A percentile compares a stretch with the other conserved stretches of the same genome.
These are phyloP conservation scores for Helogale parvula DNA, from an alignment of 2,113 vertebrate genomes.

Conservation along the genomic window DNA sequence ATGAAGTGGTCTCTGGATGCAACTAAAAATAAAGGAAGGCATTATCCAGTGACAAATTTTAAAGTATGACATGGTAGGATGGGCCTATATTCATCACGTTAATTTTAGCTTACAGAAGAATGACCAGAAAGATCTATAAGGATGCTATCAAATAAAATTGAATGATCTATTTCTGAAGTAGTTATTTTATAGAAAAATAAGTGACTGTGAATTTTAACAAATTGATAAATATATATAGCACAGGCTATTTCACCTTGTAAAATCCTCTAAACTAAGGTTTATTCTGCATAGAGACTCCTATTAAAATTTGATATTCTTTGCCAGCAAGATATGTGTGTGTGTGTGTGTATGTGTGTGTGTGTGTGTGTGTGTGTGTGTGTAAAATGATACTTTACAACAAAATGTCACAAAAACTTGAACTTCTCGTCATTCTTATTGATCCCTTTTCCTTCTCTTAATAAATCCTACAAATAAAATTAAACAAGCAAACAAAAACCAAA, in stretches of 20 bases:
- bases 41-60: neutral
- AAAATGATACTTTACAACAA: neutral
- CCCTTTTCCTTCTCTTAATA: neutral
- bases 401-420: neutral
- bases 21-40: neutral
- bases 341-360: neutral
- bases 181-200: neutral
- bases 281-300: neutral
- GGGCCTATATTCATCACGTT: neutral
- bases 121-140: neutral
- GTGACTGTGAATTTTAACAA: neutral
- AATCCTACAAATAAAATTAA: neutral
- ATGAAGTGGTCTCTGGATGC: conserved; percentile 16
- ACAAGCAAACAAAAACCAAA: neutral
- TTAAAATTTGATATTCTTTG: neutral
- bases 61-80: neutral
- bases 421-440: neutral
- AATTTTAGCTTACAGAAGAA: conserved; percentile 22
- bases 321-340: neutral
- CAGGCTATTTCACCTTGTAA: neutral
- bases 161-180: neutral
- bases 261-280: neutral
- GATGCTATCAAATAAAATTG: neutral
- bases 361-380: neutral
- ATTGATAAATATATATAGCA: neutral